Evolutionary conservation across 2,888 invertebrate species (phyloP), one percentile per base, ranked within the genome.

Genomic region (Notodonta ziczac): DNA sequence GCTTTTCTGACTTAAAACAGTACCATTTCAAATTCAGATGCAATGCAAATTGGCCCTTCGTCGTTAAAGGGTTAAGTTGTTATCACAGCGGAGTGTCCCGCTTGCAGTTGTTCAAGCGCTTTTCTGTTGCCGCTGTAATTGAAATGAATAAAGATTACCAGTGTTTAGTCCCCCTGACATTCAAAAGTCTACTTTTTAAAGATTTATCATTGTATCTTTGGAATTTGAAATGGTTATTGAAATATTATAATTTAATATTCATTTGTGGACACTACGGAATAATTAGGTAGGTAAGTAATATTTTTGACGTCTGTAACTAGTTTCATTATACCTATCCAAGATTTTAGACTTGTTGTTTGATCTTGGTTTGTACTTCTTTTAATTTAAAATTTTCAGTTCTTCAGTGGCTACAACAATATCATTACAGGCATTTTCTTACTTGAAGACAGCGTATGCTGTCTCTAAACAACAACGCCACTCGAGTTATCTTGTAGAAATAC

Each of bases 51-150:
- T 83, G 82, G 76, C 83, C 81, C 82, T 76, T 78, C 79, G 75
- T 69, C 66, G 62, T 69, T 69, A 75, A 88, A 87, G 91, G 91
- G 91, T 89, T 88, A 88, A 89, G 89, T 87, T 92, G 91, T 91
- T 92, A 87, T 90, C 81, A 81, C 86, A 91, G 84, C 87, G 78
- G 87, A 92, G 92, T 91, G 91, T 86, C 78, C 78, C 75, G 77
- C 73, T 72, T 74, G 78, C 79, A 81, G 81, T 80, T 70, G 74
- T 74, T 70, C 77, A 83, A 85, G 84, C 83, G 81, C 82, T 80
- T 86, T 84, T 81, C 72, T 72, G 67, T 74, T 75, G 74, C 76
- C 71, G 65, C 71, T 84, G 80, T 83, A 84, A 88, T 86, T 84
- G 78, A 82, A 86, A 84, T 87, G 85, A 87, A 87, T 86, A 86